phyloP scores from a whole-genome alignment of 1,140 invertebrate species.

The Listronotus oregonensis region DNA sequence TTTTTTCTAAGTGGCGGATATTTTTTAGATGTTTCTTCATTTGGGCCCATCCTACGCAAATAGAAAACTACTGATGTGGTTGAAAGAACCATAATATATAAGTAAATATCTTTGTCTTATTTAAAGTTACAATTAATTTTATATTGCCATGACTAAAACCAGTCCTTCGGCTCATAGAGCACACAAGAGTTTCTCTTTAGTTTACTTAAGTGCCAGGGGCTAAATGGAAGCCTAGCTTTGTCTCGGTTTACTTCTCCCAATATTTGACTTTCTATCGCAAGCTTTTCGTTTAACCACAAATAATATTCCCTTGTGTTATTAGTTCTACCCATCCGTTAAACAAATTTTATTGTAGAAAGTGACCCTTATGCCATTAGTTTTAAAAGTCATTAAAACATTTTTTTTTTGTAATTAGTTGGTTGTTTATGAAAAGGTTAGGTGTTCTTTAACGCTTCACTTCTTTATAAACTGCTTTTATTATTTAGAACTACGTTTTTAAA shows the following conservation, averaged over 20 bases:
- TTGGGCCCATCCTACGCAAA: neutral
- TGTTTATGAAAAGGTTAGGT: no score
- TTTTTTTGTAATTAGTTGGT: no score
- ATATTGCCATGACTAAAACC: constrained; percentile 28
- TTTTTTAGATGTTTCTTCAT: no score
- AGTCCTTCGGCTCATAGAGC: constrained; percentile 24
- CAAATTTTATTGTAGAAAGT: neutral
- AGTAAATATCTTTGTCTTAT: constrained; percentile 15
- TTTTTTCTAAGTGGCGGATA: no score
- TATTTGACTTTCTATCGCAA: constrained; percentile 37
- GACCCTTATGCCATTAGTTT: no score
- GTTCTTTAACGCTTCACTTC: no score
- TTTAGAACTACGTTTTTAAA: no score
- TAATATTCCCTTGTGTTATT: constrained; percentile 24
- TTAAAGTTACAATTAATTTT: constrained; percentile 35
- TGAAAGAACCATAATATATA: constrained; percentile 1
- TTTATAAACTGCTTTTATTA: no score
- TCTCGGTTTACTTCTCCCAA: constrained; percentile 35
- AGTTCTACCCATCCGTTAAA: constrained; percentile 7
- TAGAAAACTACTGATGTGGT: constrained; percentile 15
- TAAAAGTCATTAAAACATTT: no score
- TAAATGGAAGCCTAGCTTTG: constrained; percentile 28
- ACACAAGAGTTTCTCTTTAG: constrained; percentile 34
- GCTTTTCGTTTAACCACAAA: constrained; percentile 31
- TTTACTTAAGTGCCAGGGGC: constrained; percentile 31